Evolutionary conservation across 1,140 invertebrate genomes (phyloP).

Genomic region (Musca vetustissima): DNA sequence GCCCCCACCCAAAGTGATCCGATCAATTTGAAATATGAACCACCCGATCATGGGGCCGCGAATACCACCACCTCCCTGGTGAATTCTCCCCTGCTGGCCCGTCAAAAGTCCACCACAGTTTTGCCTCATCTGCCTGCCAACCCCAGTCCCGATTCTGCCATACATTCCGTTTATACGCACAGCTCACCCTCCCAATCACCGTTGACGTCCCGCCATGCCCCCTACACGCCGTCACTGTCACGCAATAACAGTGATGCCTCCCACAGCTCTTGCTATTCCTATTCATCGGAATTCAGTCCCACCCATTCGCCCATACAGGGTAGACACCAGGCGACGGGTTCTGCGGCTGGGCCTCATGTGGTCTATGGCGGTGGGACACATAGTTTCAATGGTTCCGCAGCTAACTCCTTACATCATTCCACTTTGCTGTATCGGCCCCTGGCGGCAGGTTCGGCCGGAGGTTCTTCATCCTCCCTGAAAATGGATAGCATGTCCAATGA

Average conservation of each 20-base stretch:
- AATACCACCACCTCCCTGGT: slow-evolving; percentile 64
- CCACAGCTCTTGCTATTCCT: slow-evolving; percentile 79
- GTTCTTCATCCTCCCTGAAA: not conserved
- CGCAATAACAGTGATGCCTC: slow-evolving; percentile 90
- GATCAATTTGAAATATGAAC: slow-evolving; percentile 54
- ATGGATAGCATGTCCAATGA: slow-evolving; percentile 33
- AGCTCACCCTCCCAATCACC: slow-evolving; percentile 83
- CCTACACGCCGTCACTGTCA: slow-evolving; percentile 78
- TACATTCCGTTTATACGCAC: slow-evolving; percentile 79
- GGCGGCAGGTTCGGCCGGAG: slow-evolving; percentile 34
- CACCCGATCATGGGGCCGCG: slow-evolving; percentile 32
- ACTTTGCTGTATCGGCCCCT: slow-evolving; percentile 56
- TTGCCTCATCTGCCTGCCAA: slow-evolving; percentile 62
- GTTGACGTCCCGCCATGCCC: slow-evolving; percentile 76
- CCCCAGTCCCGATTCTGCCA: slow-evolving; percentile 80
- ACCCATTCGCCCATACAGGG: slow-evolving; percentile 85
- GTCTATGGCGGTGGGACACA: too few relatives aligned
- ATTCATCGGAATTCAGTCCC: slow-evolving; percentile 73
- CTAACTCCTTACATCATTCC: slow-evolving; percentile 58
- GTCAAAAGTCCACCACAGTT: slow-evolving; percentile 44
- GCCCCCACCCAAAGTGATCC: slow-evolving; percentile 52
- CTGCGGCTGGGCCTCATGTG: too few relatives aligned
- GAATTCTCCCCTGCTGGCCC: slow-evolving; percentile 52
- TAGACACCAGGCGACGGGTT: slow-evolving; percentile 43
- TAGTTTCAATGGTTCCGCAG: slow-evolving; percentile 50